Percentiles rank a stretch among this genome's conserved stretches.
phyloP scores from a whole-genome alignment of 2,888 invertebrate genomes.

The Corbicula japonica region DNA sequence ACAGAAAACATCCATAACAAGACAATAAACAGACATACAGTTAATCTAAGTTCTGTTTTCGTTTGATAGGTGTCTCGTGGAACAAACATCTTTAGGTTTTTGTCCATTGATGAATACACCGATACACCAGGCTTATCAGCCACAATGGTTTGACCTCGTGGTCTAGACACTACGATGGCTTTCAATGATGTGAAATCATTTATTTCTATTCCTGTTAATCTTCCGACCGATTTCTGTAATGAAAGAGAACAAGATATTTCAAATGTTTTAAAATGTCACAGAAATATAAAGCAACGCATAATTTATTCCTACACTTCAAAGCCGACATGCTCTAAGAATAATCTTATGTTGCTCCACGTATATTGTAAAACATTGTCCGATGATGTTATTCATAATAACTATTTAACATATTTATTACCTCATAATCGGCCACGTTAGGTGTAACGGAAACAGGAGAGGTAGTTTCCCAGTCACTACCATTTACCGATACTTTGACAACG shows the following conservation, averaged over 20 bases:
- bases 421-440: not conserved
- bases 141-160: conserved; percentile 23
- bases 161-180: conserved; percentile 25
- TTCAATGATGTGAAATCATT: conserved; percentile 20
- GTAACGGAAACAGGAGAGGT: not conserved
- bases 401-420: too few relatives aligned
- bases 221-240: conserved; percentile 1
- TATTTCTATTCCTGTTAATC: conserved; percentile 22
- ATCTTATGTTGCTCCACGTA: too few relatives aligned
- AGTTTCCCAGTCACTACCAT: conserved; percentile 24
- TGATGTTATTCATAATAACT: too few relatives aligned
- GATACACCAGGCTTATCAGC: conserved; percentile 25
- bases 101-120: conserved; percentile 21
- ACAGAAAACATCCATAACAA: too few relatives aligned
- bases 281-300: too few relatives aligned
- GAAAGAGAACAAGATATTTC: not conserved
- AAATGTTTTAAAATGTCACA: not conserved
- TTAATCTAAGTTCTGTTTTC: conserved; percentile 10
- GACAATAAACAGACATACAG: too few relatives aligned
- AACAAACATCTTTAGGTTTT: conserved; percentile 37
- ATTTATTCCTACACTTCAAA: too few relatives aligned
- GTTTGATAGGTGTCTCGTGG: conserved; percentile 31
- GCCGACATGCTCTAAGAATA: too few relatives aligned
- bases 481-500: conserved; percentile 24
- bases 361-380: too few relatives aligned